Evolutionary conservation across 1,140 invertebrate species (phyloP).

Genomic region (Schlechtendalia chinensis): DNA sequence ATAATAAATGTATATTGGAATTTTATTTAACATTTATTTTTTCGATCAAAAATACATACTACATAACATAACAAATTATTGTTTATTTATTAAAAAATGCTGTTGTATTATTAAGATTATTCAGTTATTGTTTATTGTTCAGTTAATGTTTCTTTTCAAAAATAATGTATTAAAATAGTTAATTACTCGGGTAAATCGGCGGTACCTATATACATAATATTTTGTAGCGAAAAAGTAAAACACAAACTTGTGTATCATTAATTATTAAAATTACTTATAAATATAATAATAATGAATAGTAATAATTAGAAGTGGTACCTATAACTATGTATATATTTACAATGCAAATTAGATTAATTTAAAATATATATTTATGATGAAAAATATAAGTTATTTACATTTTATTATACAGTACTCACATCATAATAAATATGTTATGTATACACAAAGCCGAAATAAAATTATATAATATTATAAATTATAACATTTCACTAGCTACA

Average conservation of each 20-base stretch:
- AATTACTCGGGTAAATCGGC: background rate
- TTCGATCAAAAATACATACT: too few relatives aligned
- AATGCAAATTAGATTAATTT: background rate
- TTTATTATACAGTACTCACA: too few relatives aligned
- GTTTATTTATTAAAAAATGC: too few relatives aligned
- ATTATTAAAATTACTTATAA: background rate
- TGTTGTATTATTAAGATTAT: too few relatives aligned
- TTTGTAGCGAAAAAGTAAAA: background rate
- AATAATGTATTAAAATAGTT: background rate
- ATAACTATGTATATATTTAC: background rate
- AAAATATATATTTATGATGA: background rate
- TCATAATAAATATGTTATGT: too few relatives aligned
- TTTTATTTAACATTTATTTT: too few relatives aligned
- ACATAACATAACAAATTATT: too few relatives aligned
- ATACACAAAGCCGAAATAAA: background rate
- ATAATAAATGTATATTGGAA: background rate
- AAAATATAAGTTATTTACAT: too few relatives aligned
- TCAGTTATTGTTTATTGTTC: background rate
- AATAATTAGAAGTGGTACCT: background rate
- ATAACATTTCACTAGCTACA: background rate
- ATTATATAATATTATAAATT: background rate
- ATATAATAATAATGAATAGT: too few relatives aligned
- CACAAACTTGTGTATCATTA: background rate
- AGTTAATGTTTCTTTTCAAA: background rate
- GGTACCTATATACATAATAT: background rate